Conservation (phyloP, 35 echinoderm and acorn worm species). For the Ptychodera flava region DNA sequence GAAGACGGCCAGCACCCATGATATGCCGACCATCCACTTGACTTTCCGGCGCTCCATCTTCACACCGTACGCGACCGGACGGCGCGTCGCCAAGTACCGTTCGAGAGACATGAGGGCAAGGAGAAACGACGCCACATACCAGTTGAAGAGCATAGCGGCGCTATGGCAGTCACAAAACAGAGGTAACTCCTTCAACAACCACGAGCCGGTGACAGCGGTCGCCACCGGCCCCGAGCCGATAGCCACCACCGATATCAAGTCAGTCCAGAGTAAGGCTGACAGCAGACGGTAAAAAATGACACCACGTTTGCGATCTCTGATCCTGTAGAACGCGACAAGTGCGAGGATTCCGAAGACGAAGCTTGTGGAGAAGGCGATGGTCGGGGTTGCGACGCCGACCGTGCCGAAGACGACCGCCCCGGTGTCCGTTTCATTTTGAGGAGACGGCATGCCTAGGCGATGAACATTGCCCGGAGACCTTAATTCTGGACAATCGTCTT, state of each 20-base stretch:
- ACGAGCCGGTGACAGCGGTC: background rate
- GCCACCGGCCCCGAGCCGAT: background rate
- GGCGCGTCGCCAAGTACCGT: conserved; percentile 72
- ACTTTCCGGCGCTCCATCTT: conserved; percentile 86
- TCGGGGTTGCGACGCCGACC: background rate
- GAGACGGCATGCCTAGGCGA: background rate
- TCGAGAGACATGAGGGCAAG: conserved; percentile 29
- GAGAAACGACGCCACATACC: background rate
- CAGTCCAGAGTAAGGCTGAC: background rate
- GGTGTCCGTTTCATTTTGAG: background rate
- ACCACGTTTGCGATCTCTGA: background rate
- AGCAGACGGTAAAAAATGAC: background rate
- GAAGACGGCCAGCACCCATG: conserved; percentile 79
- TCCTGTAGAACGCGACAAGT: background rate
- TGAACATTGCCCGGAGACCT: background rate
- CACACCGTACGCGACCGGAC: conserved; percentile 49
- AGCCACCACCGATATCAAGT: background rate
- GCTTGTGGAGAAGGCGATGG: background rate
- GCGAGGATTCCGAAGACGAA: background rate
- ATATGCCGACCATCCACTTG: conserved; percentile 65
- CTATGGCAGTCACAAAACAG: background rate
- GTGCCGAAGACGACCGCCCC: background rate
- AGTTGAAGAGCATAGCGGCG: background rate
- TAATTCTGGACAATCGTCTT: background rate
- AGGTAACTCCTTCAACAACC: background rate